Percentiles rank a stretch among this genome's conserved stretches.
phyloP scores from a whole-genome alignment of 2,888 invertebrate species.

The Drosophila kokeensis region DNA sequence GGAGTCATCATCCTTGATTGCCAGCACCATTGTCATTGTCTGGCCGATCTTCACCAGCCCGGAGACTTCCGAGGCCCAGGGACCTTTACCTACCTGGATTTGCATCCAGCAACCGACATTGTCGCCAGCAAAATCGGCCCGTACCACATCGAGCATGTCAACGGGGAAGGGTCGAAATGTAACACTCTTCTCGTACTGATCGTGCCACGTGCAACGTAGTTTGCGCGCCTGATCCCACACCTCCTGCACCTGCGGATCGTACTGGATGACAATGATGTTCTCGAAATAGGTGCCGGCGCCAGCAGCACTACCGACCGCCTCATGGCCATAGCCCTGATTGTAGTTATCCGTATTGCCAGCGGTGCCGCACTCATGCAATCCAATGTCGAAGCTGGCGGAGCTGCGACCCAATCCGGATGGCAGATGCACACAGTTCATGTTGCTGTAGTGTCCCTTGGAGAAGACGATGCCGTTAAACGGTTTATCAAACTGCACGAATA shows the following conservation, averaged over 20 bases:
- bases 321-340: constrained; percentile 93
- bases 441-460: constrained; percentile 97
- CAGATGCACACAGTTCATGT: constrained; percentile 95
- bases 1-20: constrained; percentile 97
- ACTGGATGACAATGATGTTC: constrained; percentile 96
- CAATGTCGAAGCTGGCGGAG: constrained; percentile 95
- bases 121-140: constrained; percentile 97
- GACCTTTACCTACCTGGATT: constrained; percentile 97
- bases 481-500: constrained; percentile 96
- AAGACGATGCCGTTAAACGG: constrained; percentile 98
- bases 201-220: constrained; percentile 97
- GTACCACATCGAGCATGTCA: constrained; percentile 97
- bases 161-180: constrained; percentile 97
- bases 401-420: constrained; percentile 94
- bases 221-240: constrained; percentile 98
- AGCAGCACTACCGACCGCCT: constrained; percentile 85
- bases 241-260: constrained; percentile 97
- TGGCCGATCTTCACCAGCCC: constrained; percentile 97
- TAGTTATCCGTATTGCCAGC: constrained; percentile 96
- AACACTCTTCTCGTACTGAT: constrained; percentile 97
- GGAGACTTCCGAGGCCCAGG: constrained; percentile 97
- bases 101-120: constrained; percentile 99
- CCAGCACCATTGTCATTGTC: constrained; percentile 98
- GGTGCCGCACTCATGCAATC: constrained; percentile 96
- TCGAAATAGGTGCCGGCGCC: constrained; percentile 97